Percentiles rank a stretch among this genome's conserved stretches.
Conservation (phyloP, 2,113 vertebrate genomes). For the Tychaedon coryphoeus region DNA sequence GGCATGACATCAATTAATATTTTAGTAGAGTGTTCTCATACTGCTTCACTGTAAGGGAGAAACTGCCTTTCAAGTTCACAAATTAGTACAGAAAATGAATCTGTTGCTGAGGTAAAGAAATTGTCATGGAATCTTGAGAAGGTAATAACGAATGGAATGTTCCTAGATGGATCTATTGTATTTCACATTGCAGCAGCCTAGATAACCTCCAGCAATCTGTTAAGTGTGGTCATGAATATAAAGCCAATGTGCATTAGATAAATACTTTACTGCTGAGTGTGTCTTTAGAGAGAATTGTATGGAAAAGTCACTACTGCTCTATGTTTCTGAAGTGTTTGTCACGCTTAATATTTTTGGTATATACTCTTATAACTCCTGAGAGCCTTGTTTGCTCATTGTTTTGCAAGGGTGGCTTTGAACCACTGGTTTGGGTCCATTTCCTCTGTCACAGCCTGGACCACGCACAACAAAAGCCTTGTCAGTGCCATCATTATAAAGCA, state of each 20-base stretch:
- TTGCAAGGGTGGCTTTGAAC: neutral
- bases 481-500: neutral
- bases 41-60: neutral
- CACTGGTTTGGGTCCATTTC: neutral
- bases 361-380: neutral
- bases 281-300: neutral
- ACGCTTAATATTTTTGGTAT: neutral
- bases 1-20: neutral
- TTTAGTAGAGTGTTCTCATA: neutral
- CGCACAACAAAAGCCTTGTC: neutral
- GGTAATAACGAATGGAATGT: neutral
- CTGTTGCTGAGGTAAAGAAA: neutral
- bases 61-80: neutral
- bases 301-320: neutral
- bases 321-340: neutral
- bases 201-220: neutral
- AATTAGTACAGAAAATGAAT: neutral
- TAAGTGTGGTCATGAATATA: neutral
- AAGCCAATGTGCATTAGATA: neutral
- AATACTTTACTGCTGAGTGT: neutral
- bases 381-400: neutral
- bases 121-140: neutral
- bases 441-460: neutral
- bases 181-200: neutral
- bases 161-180: neutral